A percentile compares a stretch with the other conserved stretches of the same genome.
Evolutionary conservation across 2,113 vertebrate genomes (phyloP).

Genomic region (Oenanthe melanoleuca): DNA sequence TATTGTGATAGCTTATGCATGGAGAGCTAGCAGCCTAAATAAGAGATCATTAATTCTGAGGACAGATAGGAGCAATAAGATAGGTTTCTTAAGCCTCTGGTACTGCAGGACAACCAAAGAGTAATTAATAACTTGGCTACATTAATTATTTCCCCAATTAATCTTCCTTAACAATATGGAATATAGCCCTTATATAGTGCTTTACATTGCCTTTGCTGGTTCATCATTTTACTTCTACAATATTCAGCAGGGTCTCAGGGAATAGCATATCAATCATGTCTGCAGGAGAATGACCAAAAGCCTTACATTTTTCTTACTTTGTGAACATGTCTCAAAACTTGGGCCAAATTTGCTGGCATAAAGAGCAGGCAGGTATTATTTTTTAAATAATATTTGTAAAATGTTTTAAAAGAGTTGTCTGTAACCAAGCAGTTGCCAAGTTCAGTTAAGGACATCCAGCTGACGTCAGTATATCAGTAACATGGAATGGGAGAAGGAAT

Average conservation of each 20-base stretch:
- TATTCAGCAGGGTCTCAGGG: background rate
- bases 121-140: conserved; percentile 58
- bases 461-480: background rate
- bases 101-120: conserved; percentile 21
- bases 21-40: conserved; percentile 13
- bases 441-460: conserved; percentile 18
- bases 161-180: conserved; percentile 39
- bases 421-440: background rate
- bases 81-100: conserved; percentile 18
- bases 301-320: background rate
- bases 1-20: conserved; percentile 23
- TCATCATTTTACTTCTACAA: conserved; percentile 30
- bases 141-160: conserved; percentile 58
- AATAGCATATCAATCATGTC: background rate
- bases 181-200: background rate
- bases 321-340: background rate
- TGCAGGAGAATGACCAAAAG: background rate
- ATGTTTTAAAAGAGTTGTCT: background rate
- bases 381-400: background rate
- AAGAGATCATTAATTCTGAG: conserved; percentile 52
- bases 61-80: conserved; percentile 34
- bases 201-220: background rate
- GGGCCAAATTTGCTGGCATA: background rate
- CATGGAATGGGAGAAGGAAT: background rate
- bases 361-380: background rate